Base-by-base conservation (phyloP, 2,888 invertebrate species). In the Philereme vetulata region DNA sequence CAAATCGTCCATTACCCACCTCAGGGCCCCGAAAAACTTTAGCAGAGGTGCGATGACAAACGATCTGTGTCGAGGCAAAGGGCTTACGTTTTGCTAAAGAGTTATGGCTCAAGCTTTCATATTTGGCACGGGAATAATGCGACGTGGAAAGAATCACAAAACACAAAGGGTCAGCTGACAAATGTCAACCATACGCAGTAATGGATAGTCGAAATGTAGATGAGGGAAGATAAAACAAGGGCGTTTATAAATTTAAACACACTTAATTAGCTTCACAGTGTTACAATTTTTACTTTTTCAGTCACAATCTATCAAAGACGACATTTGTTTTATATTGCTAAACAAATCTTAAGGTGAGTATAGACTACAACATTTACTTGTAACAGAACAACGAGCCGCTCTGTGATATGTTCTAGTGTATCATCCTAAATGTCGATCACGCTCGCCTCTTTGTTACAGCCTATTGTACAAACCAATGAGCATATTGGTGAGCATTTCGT, bases 81-180 rank as follows among this genome's bases (percentile, higher is more conserved):
- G 74, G 75, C 74, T 77, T 75, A 77, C 75, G 75, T 80, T 78
- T 72, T 54, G 68, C 72, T 72, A 76, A 76, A 79, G 81, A 82
- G 77, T 81, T 79, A 83, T 81, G 75, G 68, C 59, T 51, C 59
- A 43, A 46, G 75, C 72, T 77, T 78, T 76, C 77, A 76, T 77
- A 74, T 71, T 69, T 76, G 80, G 71, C 83, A 80, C 77, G 72
- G 76, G 77, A 81, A 76, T 80, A 81, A 82, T 80, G 72, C 68
- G 71, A 65, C 72, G 70, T 62, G 66, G 66, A 74, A 76, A 68
- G 71, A 76, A 77, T 76, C 74, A 72, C 72, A 73, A 77, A 72
- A 75, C 68, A 63, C 65, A 68, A 66, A 69, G 65, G 70, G 64
- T 68, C 65, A 61, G 62, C 59, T 58, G 68, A 71, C 68, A 72